A percentile compares a stretch with the other conserved stretches of the same genome.
phyloP scores from a whole-genome alignment of 2,888 invertebrate species.

The Pachymerium ferrugineum region DNA sequence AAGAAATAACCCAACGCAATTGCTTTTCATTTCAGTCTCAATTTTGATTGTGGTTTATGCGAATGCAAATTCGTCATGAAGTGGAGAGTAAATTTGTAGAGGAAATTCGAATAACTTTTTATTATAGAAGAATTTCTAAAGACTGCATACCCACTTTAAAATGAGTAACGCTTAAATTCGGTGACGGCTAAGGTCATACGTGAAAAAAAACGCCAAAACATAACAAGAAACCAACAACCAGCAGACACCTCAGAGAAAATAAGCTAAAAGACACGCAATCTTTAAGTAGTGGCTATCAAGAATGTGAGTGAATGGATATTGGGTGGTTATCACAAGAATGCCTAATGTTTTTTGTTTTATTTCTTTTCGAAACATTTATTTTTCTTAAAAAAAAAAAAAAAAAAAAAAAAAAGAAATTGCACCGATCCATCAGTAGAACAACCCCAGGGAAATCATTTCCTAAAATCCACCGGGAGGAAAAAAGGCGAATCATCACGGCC shows the following conservation, averaged over 20 bases:
- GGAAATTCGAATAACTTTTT: neutral
- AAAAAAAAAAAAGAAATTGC: neutral
- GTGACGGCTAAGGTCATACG: no score
- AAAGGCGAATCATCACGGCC: neutral
- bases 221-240: no score
- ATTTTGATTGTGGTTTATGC: slow-evolving; percentile 6
- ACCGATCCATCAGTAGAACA: neutral
- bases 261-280: no score
- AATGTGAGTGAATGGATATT: no score
- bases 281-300: no score
- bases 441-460: slow-evolving; percentile 10
- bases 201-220: no score
- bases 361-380: neutral
- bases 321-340: no score
- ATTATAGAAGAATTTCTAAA: neutral
- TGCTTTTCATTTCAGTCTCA: neutral
- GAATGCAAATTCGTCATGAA: slow-evolving; percentile 5
- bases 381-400: no score
- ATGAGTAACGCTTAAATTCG: no score
- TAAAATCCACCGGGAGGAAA: neutral
- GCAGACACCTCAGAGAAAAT: no score
- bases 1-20: slow-evolving; percentile 5
- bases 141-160: no score
- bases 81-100: neutral
- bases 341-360: neutral